phyloP scores from a whole-genome alignment of 2,113 vertebrate genomes.

The Arizona elegans region DNA sequence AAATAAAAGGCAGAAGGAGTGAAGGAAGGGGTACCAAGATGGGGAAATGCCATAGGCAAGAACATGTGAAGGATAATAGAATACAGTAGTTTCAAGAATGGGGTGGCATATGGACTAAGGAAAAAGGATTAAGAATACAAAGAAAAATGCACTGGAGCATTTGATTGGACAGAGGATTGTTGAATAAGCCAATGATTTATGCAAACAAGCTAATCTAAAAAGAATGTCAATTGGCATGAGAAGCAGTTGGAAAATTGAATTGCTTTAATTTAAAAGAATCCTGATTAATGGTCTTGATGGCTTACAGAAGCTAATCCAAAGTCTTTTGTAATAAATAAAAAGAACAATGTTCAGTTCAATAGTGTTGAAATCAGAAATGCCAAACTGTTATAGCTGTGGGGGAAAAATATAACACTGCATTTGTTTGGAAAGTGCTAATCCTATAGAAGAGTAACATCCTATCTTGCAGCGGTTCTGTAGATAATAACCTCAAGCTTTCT shows the following conservation, averaged over 20 bases:
- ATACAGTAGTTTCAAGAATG: not conserved
- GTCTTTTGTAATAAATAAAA: not conserved
- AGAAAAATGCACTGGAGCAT: not conserved
- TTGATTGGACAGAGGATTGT: not conserved
- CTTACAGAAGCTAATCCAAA: not conserved
- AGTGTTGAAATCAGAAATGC: not conserved
- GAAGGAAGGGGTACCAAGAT: not conserved
- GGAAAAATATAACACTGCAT: not conserved
- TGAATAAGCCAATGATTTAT: not conserved
- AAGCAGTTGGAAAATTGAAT: not conserved
- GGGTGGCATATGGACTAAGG: not conserved
- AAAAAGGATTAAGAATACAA: not conserved
- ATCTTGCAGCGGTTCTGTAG: not conserved
- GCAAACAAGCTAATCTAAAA: constrained; percentile 11
- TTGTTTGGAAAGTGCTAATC: not conserved
- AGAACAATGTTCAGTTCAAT: not conserved
- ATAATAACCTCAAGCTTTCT: not conserved
- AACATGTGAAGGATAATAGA: not conserved
- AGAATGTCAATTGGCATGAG: not conserved
- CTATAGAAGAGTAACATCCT: not conserved
- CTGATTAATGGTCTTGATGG: not conserved
- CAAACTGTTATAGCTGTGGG: not conserved
- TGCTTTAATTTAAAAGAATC: not conserved
- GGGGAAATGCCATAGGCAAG: not conserved
- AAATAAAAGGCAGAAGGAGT: not conserved